Evolutionary conservation across 2,888 invertebrate species (phyloP).

Genomic region (Steinernema scapterisci): DNA sequence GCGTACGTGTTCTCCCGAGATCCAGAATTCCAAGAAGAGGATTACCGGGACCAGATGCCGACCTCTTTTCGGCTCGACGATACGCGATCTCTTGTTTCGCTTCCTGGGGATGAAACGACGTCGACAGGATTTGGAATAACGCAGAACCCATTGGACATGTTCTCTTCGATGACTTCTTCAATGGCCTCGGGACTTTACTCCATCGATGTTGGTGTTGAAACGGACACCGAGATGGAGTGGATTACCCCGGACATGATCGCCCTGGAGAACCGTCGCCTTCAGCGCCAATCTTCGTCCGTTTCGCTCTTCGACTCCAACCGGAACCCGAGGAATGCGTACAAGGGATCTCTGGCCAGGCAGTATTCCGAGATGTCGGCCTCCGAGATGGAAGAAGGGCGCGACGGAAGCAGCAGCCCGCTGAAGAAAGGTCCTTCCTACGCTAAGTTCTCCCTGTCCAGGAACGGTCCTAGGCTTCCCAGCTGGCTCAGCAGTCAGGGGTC

Average conservation of each 20-base stretch:
- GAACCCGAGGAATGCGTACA: slow-evolving; percentile 40
- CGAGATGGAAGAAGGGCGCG: slow-evolving; percentile 39
- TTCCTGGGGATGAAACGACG: slow-evolving; percentile 9
- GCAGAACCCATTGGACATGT: slow-evolving; percentile 41
- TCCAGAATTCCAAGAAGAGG: background rate
- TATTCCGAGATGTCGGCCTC: slow-evolving; percentile 59
- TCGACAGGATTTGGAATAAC: slow-evolving; percentile 14
- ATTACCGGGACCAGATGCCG: background rate
- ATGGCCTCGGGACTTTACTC: slow-evolving; percentile 64
- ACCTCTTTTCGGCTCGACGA: slow-evolving; percentile 21
- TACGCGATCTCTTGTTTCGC: slow-evolving; percentile 13
- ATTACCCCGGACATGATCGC: slow-evolving; percentile 51
- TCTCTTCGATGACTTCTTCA: slow-evolving; percentile 64
- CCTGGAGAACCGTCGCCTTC: slow-evolving; percentile 3
- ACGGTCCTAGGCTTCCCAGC: slow-evolving; percentile 45
- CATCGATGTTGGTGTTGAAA: slow-evolving; percentile 61
- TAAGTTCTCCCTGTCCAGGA: slow-evolving; percentile 38
- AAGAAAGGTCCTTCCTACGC: background rate
- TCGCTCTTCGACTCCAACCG: slow-evolving; percentile 30
- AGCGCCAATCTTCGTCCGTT: background rate
- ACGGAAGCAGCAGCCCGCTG: slow-evolving; percentile 21
- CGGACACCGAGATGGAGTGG: slow-evolving; percentile 66
- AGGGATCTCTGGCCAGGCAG: slow-evolving; percentile 51
- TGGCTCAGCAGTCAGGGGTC: slow-evolving; percentile 47
- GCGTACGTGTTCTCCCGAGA: slow-evolving; percentile 12